Evolutionary conservation across 2,113 vertebrate genomes (phyloP), one percentile per base, ranked within the genome.

Genomic region (Rattus rattus): DNA sequence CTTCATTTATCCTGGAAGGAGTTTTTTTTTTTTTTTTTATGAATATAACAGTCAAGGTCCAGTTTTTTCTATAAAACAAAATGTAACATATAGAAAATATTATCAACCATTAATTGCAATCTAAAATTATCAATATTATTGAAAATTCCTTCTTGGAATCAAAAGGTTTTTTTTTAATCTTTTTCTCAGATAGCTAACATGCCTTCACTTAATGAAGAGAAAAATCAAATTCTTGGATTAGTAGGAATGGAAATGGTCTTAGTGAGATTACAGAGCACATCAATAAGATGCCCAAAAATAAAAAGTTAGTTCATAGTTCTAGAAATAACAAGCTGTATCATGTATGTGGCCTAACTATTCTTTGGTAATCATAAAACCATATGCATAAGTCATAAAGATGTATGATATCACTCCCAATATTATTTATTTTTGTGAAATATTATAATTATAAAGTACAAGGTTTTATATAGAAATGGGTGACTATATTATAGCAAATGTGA

Each of bases 21-120:
- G 47, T 94, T 88, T 52, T n/a, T n/a, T n/a, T n/a, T n/a, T n/a
- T n/a, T n/a, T n/a, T n/a, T 59, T 65, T 92, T 90, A 88, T 54
- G 20, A 67, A 56, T 11, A 95, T 24, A 92, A 26, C 28, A 54
- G 8, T 17, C 7, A 88, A 17, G 33, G 56, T 61, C 7, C 65
- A 75, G 22, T 69, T 54, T 26, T 6, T 26, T 54, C 80, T 67
- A 2, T 5, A 36, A 49, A 92, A 79, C 49, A 17, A 86, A 69
- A 17, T 8, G 65, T 49, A 63, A n/a, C 30, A 30, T 1, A 56
- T 72, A 19, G 3, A 81, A 88, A 49, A 56, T 7, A 39, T 81
- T 12, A 72, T 7, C 8, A 17, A 77, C 72, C n/a, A 59, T 89
- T 54, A 13, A 63, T 63, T 87, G 5, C 33, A 85, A 85, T 65